Evolutionary conservation across 1,140 invertebrate species (phyloP), one percentile per base, ranked within the genome.

Genomic region (Magallana gigas): DNA sequence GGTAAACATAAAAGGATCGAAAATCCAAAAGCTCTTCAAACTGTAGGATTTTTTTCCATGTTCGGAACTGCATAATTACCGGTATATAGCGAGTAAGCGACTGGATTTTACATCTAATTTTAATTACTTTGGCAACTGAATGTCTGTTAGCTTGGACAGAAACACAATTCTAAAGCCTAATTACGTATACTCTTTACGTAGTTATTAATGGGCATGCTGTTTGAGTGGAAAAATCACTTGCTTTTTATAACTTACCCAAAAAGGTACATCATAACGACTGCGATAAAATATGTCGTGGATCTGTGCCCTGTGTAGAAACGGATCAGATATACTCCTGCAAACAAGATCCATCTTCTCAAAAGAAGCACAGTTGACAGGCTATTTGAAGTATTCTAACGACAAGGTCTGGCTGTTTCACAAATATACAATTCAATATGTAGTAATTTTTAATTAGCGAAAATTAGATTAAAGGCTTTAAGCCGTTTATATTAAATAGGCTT

Each of bases 391-490:
- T 76, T 76, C 11, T 29, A 76, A 29, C 36, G 36, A 48, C 36
- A 12, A 29, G 12, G 36, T 76, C 23, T 23, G 23, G 14, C 23
- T 3, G 11, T 76, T 76, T 29, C 36, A 23, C 23, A 12, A 76
- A 76, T 29, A 29, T 48, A 12, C 18, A 29, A 76, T 76, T 76
- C 68, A 76, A 76, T 76, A 76, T 76, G 23, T 76, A 76, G 23
- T 76, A 11, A 76, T 18, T 36, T 76, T 76, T 76, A 36, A 76
- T 76, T 76, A 76, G 23, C 36, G 68, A 76, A 76, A 76, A 76
- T 76, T 76, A 76, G 68, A 76, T 76, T 76, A 76, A 64, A 18
- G 29, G 8, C 68, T 29, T 29, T 76, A 76, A 76, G 68, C 68
- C 36, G 36, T 76, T 76, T 76, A 76, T 29, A 76, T 76, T 12